Evolutionary conservation across 2,797 vertebrate species (phyloP), one percentile per base, ranked within the genome.

Genomic region (Crocidura indochinensis): DNA sequence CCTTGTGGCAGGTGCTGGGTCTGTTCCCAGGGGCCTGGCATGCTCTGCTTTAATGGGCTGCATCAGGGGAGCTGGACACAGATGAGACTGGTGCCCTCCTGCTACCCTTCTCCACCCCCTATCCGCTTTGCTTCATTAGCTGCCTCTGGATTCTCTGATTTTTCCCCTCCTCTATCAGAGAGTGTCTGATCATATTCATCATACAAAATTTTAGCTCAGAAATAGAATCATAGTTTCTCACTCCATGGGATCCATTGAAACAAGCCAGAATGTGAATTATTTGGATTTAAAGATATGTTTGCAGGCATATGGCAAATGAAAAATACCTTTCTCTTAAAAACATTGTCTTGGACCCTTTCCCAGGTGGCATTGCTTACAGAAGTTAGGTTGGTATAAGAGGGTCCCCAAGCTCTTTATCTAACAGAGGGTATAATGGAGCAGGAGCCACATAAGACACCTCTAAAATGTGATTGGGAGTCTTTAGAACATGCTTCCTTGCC

Each of bases 51-150:
- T 89, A 91, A 92, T 49, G 19, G 53, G 69, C 49, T 26, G 6
- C 79, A 71, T 83, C 56, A 67, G 91, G 69, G 46, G 44, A 92
- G 44, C 85, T 91, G 91, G 84, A 90, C 75, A 91, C 92, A 94
- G 85, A 88, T 65, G 91, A 72, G 77, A 47, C 49, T 20, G 26
- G 20, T 22, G 44, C 74, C 31, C 73, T 8, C 31, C 31, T 72
- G 26, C 64, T 8, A 29, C 73, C 8, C 24, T 20, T 20, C 7
- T 20, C 60, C 22, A 19, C 17, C 20, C 24, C 60, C 0, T 0
- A 65, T 24, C 60, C 47, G 11, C 17, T 31, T n/a, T 17, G 31
- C 85, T 81, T 79, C 38, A 29, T 71, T 79, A 77, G 79, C 27
- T 93, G 60, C 47, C 69, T 75, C 84, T 82, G 85, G 27, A 65